Base-by-base conservation (phyloP, 2,797 vertebrate species). In the Propithecus deckenii region DNA sequence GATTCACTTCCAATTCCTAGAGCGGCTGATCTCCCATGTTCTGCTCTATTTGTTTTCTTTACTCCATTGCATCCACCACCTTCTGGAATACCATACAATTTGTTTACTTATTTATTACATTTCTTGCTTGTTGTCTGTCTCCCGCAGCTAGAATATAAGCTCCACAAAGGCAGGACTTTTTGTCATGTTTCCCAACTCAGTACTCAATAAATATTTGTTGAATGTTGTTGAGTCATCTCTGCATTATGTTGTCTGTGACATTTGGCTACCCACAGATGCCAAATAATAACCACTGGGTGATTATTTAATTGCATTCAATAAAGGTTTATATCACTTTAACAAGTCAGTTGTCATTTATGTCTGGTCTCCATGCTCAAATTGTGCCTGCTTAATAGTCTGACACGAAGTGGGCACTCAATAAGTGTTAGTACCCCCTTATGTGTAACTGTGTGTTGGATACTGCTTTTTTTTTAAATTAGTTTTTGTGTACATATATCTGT, bases 171-270 rank as follows among this genome's bases (percentile, higher is more conserved):
- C 5, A 78, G 50, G 22, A 35, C 30, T 9, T 50, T 61, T 81
- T 86, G 59, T 41, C 32, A 72, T 78, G 6, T 57, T 84, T 91
- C 41, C 50, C 63, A 93, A 83, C 30, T 88, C 22, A 13, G n/a
- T 83, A 65, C 41, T 91, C 28, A 57, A 57, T 78, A 71, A 55
- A 76, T 72, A 71, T 87, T 86, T 72, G 38, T 84, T 88, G 87
- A 90, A 95, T 78, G 18, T 75, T 89, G 80, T 95, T 72, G 61
- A 95, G n/a, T 91, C 83, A 91, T 79, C 71, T 87, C 55, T 72
- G 63, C 28, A 50, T 91, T 78, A 48, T 7, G 43, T 5, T 90
- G 18, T 83, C 15, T 81, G n/a, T 91, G 61, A 95, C 17, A 72
- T 65, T 92, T 95, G 61, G n/a, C 41, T 84, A 76, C 28, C 23